Conservation (phyloP, 1,140 invertebrate species). For the Nebria ingens region DNA sequence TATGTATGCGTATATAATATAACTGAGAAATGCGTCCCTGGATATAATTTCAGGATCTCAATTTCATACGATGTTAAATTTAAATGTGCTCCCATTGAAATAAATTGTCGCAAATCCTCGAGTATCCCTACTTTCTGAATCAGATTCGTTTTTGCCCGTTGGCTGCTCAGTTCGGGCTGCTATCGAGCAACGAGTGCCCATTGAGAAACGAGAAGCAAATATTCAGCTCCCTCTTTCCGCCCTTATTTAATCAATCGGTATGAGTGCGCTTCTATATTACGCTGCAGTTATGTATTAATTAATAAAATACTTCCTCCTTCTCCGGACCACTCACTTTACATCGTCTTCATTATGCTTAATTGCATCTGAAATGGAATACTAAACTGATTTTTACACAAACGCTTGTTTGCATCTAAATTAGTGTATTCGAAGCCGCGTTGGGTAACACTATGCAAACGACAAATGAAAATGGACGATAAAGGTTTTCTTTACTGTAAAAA, state of each 20-base stretch:
- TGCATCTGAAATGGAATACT: conserved; percentile 2
- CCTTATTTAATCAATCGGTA: conserved; percentile 6
- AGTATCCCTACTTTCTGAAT: neutral
- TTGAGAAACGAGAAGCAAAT: too few species aligned
- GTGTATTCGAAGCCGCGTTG: neutral
- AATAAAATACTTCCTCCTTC: too few species aligned
- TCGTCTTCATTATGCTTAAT: conserved; percentile 5
- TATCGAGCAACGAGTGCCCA: neutral
- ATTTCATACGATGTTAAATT: conserved; percentile 9
- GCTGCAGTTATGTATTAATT: conserved; percentile 4
- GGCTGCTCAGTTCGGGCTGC: neutral
- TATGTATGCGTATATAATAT: neutral
- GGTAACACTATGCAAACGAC: conserved; percentile 2
- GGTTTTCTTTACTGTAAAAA: neutral
- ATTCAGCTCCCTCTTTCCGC: neutral
- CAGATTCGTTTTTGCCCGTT: neutral
- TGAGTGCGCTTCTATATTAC: neutral
- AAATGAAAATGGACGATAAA: conserved; percentile 1
- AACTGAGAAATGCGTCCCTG: neutral
- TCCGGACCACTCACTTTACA: neutral
- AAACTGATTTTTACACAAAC: conserved; percentile 4
- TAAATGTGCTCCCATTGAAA: conserved; percentile 8
- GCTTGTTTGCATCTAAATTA: conserved; percentile 9
- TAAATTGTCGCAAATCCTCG: conserved; percentile 6
- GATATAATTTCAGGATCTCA: conserved; percentile 8